These are phyloP conservation scores for Sanderia malayensis DNA, from an alignment of 30 jellyfish, hydroid and myxozoan genomes.

Conservation along the genomic window DNA sequence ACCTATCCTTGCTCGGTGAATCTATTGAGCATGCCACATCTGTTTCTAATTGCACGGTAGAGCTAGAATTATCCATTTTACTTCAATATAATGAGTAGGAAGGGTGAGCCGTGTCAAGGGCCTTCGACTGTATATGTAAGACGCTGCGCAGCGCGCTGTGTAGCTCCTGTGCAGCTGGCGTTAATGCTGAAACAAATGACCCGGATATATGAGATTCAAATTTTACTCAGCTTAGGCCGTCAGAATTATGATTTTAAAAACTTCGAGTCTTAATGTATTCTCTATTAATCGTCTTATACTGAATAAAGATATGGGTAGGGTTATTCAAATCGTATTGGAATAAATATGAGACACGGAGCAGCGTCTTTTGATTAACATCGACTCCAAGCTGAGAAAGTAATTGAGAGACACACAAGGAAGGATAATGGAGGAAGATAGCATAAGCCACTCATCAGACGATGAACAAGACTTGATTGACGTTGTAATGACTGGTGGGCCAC, in stretches of 20 bases:
- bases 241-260: neutral
- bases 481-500: constrained; percentile 83
- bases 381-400: constrained; percentile 40
- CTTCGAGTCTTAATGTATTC: neutral
- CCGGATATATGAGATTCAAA: neutral
- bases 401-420: constrained; percentile 13
- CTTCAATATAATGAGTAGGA: no score
- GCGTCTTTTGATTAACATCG: constrained; percentile 15
- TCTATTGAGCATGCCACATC: neutral
- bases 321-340: constrained; percentile 3
- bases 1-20: no score
- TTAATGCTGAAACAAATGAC: neutral
- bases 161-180: neutral
- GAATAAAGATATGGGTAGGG: constrained; percentile 12
- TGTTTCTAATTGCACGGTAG: neutral
- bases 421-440: constrained; percentile 18
- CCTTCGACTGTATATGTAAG: neutral
- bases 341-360: constrained; percentile 37
- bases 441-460: neutral
- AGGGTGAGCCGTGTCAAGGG: no score
- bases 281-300: neutral
- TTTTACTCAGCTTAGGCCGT: neutral
- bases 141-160: neutral
- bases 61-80: neutral
- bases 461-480: constrained; percentile 42